These are phyloP conservation scores for Acanthosepion lycidas DNA, from an alignment of 2,888 invertebrate species.

Conservation along the genomic window DNA sequence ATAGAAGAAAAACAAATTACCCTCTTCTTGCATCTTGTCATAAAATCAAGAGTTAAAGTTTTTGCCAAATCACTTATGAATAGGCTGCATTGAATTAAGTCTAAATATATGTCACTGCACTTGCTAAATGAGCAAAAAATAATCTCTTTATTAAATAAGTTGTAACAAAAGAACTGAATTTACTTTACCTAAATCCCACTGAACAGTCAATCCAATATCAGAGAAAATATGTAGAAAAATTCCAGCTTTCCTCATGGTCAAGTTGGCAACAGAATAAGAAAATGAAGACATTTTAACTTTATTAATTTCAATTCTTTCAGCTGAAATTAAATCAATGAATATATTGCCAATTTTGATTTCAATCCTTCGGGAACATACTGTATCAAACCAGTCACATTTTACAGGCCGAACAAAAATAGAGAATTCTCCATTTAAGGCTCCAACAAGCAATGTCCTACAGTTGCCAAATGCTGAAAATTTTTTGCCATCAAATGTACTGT, in stretches of 20 bases:
- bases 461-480: neutral
- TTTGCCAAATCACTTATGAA: too few relatives aligned
- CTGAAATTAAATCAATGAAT: neutral
- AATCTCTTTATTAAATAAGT: neutral
- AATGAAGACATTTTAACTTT: neutral
- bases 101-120: neutral
- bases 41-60: too few relatives aligned
- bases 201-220: constrained; percentile 33
- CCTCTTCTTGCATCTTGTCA: too few relatives aligned
- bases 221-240: neutral
- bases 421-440: neutral
- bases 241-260: neutral
- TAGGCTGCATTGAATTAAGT: neutral
- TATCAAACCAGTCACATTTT: neutral
- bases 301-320: constrained; percentile 11
- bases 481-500: constrained; percentile 11
- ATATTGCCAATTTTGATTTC: neutral
- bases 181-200: neutral
- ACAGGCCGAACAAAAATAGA: neutral
- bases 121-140: too few relatives aligned
- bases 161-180: neutral
- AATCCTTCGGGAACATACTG: constrained; percentile 3
- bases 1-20: too few relatives aligned
- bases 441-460: constrained; percentile 16
- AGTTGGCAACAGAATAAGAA: constrained; percentile 20